Percentiles rank a stretch among this genome's conserved stretches.
These are phyloP conservation scores for Anoplius nigerrimus DNA, from an alignment of 2,888 invertebrate species.

Conservation along the genomic window DNA sequence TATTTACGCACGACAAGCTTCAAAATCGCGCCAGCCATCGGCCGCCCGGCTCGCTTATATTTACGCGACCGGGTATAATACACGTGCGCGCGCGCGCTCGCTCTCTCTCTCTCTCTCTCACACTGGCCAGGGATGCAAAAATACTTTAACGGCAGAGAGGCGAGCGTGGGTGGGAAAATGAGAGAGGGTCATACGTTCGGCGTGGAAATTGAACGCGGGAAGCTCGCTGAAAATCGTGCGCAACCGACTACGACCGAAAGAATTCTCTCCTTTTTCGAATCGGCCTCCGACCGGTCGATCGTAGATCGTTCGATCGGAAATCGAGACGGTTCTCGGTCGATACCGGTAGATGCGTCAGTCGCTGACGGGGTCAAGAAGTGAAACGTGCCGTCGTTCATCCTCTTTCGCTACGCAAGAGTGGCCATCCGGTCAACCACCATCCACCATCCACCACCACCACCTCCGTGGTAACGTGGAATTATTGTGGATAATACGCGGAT, in stretches of 20 bases:
- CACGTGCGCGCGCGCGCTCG: too few species aligned
- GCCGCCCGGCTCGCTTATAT: slow-evolving; percentile 37
- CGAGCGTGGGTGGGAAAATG: background rate
- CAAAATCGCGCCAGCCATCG: slow-evolving; percentile 47
- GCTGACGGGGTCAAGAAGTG: slow-evolving; percentile 8
- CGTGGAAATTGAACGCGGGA: too few species aligned
- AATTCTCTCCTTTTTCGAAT: too few species aligned
- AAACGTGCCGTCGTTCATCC: slow-evolving; percentile 27
- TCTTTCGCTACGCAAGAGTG: slow-evolving; percentile 32
- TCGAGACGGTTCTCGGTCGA: too few species aligned
- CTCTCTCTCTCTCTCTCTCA: too few species aligned
- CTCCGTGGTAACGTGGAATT: slow-evolving; percentile 59
- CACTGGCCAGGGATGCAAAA: slow-evolving; percentile 45
- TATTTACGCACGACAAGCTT: slow-evolving; percentile 62
- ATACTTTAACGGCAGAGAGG: slow-evolving; percentile 30
- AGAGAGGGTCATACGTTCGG: background rate
- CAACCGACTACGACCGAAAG: too few species aligned
- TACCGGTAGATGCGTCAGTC: too few species aligned
- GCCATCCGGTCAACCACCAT: slow-evolving; percentile 15
- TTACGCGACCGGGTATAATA: slow-evolving; percentile 42
- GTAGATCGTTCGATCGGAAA: too few species aligned
- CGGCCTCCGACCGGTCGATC: too few species aligned
- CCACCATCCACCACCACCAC: slow-evolving; percentile 6
- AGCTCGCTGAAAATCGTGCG: too few species aligned
- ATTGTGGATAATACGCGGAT: slow-evolving; percentile 67